Conservation (phyloP, 2,888 invertebrate genomes). For the Melinopterus prodromus region DNA sequence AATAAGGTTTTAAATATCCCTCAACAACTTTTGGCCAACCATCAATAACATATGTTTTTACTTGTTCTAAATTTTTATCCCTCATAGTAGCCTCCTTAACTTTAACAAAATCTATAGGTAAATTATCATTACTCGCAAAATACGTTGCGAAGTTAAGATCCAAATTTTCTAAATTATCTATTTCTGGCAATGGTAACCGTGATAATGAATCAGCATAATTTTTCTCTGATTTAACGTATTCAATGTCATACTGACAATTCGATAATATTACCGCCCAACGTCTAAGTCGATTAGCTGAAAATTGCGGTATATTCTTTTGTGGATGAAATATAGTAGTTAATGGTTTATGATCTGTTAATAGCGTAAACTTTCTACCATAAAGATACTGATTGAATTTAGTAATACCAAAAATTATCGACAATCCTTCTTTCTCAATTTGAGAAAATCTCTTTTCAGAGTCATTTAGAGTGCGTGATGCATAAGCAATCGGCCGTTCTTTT, state of each 20-base stretch:
- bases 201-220: slow-evolving; percentile 18
- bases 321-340: slow-evolving; percentile 42
- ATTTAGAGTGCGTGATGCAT: neutral
- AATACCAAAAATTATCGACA: slow-evolving; percentile 17
- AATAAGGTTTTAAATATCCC: slow-evolving; percentile 5
- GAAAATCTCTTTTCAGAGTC: neutral
- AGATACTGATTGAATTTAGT: slow-evolving; percentile 43
- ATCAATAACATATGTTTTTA: neutral
- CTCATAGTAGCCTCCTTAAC: too few species aligned
- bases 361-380: slow-evolving; percentile 41
- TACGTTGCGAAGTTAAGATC: neutral
- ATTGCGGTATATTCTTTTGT: slow-evolving; percentile 42
- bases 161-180: slow-evolving; percentile 9
- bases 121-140: slow-evolving; percentile 10
- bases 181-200: neutral
- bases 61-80: too few species aligned
- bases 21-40: neutral
- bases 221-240: slow-evolving; percentile 29
- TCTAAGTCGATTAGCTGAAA: slow-evolving; percentile 42
- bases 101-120: too few species aligned
- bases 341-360: slow-evolving; percentile 42
- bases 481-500: neutral
- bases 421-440: slow-evolving; percentile 16
- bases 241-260: slow-evolving; percentile 41
- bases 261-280: slow-evolving; percentile 43